Base-by-base conservation (phyloP, 2,797 vertebrate species). In the Eulemur albifrons region DNA sequence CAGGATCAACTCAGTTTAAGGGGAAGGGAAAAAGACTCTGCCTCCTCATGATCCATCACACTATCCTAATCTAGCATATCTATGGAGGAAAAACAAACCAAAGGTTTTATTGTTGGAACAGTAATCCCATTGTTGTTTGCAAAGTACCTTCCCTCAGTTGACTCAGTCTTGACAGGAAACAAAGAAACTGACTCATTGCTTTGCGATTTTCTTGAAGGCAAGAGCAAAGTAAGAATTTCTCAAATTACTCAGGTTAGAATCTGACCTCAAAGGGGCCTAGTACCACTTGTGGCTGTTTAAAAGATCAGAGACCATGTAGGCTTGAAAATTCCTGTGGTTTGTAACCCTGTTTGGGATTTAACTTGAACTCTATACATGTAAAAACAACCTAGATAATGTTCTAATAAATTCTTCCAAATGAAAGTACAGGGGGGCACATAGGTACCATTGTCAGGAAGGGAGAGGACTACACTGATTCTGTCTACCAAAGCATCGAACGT, bases 351-450 rank as follows among this genome's bases (percentile, higher is more conserved):
- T 92, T 88, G 57, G 61, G 21, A 77, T 93, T 94, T 97, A 93
- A 67, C 87, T 88, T 89, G 72, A 88, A 81, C 48, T 90, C 27
- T 52, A 75, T 88, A 93, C 84, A 84, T 75, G 23, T 54, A 48
- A 94, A 97, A 91, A 86, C 23, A 88, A 45, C 48, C 52, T 76
- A 90, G 82, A 91, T 93, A 73, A 95, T 73, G 94, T 93, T 91
- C 79, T 70, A 96, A 35, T 38, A 92, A 25, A 92, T 88, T 73
- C 61, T 86, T 35, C 59, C 80, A 84, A 93, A 94, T 83, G 20
- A 92, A 79, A 59, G 1, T 12, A 50, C 43, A 59, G 48, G 48
- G 54, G 23, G 25, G n/a, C 52, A 77, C 48, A 92, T 83, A 61
- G 52, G 32, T 52, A 20, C 48, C 81, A 75, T 69, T 84, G 63